These are phyloP conservation scores for Cheilosia vulpina DNA, from an alignment of 2,888 invertebrate genomes.

Conservation along the genomic window DNA sequence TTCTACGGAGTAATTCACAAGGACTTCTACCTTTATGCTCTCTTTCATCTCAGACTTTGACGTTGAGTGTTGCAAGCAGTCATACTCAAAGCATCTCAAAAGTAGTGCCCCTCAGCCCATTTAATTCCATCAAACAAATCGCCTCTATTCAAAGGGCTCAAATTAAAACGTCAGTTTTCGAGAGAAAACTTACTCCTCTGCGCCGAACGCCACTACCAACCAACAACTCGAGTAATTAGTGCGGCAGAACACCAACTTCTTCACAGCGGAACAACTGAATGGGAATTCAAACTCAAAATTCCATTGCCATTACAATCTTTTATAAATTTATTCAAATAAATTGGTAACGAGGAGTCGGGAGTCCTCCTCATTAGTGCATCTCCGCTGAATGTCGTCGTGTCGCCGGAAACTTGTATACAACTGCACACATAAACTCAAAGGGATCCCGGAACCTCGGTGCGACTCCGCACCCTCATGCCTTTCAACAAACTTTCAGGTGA, in stretches of 20 bases:
- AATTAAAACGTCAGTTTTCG: slow-evolving; percentile 52
- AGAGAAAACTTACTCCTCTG: slow-evolving; percentile 14
- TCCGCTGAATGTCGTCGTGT: slow-evolving; percentile 8
- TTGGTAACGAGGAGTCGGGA: slow-evolving; percentile 10
- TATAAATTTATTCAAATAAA: slow-evolving; percentile 68
- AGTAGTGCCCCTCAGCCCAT: slow-evolving; percentile 11
- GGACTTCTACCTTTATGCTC: too few species aligned
- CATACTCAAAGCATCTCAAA: too few species aligned
- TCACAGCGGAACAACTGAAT: slow-evolving; percentile 40
- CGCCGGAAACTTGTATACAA: slow-evolving; percentile 15
- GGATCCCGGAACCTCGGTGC: slow-evolving; percentile 1
- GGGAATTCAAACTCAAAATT: slow-evolving; percentile 43
- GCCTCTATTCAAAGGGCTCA: slow-evolving; percentile 16
- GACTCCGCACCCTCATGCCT: slow-evolving; percentile 22
- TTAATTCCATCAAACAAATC: slow-evolving; percentile 26
- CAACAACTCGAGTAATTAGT: slow-evolving; percentile 56
- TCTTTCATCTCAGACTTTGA: too few species aligned
- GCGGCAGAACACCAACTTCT: slow-evolving; percentile 60
- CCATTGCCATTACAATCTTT: slow-evolving; percentile 54
- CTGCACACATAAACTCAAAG: slow-evolving; percentile 39
- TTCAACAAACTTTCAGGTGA: slow-evolving; percentile 65
- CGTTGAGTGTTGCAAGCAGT: too few species aligned
- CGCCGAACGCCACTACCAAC: background rate
- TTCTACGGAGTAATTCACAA: too few species aligned
- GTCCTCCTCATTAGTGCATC: slow-evolving; percentile 55